Conservation (phyloP, 35 echinoderm and acorn worm genomes). For the Stichopus chloronotus region DNA sequence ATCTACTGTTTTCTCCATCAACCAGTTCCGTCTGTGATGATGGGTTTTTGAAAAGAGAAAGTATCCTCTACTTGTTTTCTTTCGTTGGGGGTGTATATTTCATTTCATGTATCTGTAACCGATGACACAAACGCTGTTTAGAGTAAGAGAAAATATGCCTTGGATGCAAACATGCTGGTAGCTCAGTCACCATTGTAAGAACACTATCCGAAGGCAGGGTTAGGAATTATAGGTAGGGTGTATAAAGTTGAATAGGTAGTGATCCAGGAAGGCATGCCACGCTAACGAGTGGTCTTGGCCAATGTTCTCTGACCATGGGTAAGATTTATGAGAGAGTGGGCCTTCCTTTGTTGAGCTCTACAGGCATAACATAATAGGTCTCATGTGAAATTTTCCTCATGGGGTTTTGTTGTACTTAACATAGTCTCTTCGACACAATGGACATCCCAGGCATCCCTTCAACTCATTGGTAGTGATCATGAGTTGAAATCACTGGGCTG, state of each 20-base stretch:
- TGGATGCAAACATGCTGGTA: not conserved
- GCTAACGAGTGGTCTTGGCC: not conserved
- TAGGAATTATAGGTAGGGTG: not conserved
- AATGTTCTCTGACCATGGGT: not conserved
- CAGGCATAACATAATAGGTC: not conserved
- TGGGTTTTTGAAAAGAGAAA: conserved; percentile 38
- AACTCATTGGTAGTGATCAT: conserved; percentile 24
- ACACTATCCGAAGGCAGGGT: not conserved
- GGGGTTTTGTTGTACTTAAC: conserved; percentile 27
- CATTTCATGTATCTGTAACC: conserved; percentile 50
- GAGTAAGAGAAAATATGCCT: conserved; percentile 41
- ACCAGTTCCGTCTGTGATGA: conserved; percentile 26
- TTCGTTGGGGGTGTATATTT: conserved; percentile 30
- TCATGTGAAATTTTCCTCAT: conserved; percentile 15
- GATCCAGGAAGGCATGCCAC: not conserved
- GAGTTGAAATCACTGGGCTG: conserved; percentile 15
- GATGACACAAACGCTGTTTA: conserved; percentile 31
- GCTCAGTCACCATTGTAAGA: not conserved
- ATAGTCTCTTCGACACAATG: conserved; percentile 21
- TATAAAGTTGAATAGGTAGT: conserved; percentile 12
- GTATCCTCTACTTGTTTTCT: conserved; percentile 20
- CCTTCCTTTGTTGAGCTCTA: not conserved
- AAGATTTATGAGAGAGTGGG: conserved; percentile 11
- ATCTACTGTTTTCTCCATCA: conserved; percentile 38
- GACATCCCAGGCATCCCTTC: not conserved